Evolutionary conservation across 2,888 invertebrate genomes (phyloP).

Genomic region (Callinectes sapidus): DNA sequence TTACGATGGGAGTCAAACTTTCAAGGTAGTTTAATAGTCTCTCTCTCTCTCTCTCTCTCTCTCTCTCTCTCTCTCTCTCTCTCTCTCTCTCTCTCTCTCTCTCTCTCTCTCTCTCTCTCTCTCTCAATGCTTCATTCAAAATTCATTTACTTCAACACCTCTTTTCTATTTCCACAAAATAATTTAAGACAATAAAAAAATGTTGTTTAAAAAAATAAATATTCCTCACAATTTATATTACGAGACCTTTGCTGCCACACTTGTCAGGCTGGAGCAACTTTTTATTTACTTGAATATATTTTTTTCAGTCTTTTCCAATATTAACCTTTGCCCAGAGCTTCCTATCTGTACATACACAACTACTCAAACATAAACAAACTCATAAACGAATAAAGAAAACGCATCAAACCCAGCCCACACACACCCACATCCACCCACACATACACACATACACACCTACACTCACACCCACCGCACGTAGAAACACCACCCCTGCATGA

Average conservation of each 20-base stretch:
- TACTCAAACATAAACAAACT: neutral
- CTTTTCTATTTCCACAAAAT: neutral
- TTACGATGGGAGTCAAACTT: neutral
- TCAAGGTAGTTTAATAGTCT: neutral
- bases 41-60: constrained; percentile 5
- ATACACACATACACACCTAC: neutral
- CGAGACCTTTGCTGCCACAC: neutral
- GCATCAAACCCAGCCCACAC: neutral
- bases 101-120: constrained; percentile 14
- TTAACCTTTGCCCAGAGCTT: neutral
- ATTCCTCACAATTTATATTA: neutral
- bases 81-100: constrained; percentile 8
- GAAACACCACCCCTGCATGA: neutral
- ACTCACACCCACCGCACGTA: neutral
- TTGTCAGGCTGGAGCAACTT: neutral
- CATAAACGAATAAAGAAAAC: neutral
- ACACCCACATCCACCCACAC: neutral
- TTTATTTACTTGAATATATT: neutral
- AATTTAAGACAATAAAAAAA: neutral
- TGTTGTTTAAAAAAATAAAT: neutral
- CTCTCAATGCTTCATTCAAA: neutral
- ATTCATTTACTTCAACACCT: neutral
- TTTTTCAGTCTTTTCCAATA: neutral
- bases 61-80: constrained; percentile 25
- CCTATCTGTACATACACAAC: neutral